Percentiles rank a stretch among this genome's conserved stretches.
Conservation (phyloP, 2,888 invertebrate species). For the Spicauda simplicius region DNA sequence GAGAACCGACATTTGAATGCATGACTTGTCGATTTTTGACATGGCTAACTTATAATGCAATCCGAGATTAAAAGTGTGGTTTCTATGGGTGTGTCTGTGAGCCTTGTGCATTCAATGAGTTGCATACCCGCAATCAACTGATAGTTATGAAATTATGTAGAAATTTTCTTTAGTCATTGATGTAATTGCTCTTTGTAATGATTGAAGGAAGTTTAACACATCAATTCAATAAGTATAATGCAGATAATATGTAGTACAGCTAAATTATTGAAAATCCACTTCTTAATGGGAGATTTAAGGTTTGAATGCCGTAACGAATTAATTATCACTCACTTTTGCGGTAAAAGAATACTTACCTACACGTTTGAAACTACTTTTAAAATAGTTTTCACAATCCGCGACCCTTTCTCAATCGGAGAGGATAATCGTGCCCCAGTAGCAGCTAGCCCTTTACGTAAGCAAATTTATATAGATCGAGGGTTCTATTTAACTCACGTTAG, state of each 20-base stretch:
- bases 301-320: too few species aligned
- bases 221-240: background rate
- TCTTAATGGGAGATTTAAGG: too few species aligned
- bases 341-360: too few species aligned
- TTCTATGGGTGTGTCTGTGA: constrained; percentile 29
- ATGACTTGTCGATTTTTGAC: constrained; percentile 71
- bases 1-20: constrained; percentile 71
- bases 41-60: constrained; percentile 61
- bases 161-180: background rate
- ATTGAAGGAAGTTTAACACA: background rate
- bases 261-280: too few species aligned
- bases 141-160: background rate
- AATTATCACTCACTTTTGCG: too few species aligned
- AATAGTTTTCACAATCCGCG: too few species aligned
- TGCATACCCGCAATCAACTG: constrained; percentile 22
- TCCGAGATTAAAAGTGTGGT: constrained; percentile 52
- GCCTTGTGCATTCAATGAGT: constrained; percentile 23
- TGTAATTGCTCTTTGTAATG: background rate
- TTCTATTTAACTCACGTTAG: too few species aligned
- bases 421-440: too few species aligned
- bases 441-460: too few species aligned
- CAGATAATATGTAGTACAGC: background rate
- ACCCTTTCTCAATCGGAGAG: too few species aligned
- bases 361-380: too few species aligned
- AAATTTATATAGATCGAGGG: too few species aligned